Base-by-base conservation (phyloP, 2,797 vertebrate genomes). In the Rhodeus uyekii region DNA sequence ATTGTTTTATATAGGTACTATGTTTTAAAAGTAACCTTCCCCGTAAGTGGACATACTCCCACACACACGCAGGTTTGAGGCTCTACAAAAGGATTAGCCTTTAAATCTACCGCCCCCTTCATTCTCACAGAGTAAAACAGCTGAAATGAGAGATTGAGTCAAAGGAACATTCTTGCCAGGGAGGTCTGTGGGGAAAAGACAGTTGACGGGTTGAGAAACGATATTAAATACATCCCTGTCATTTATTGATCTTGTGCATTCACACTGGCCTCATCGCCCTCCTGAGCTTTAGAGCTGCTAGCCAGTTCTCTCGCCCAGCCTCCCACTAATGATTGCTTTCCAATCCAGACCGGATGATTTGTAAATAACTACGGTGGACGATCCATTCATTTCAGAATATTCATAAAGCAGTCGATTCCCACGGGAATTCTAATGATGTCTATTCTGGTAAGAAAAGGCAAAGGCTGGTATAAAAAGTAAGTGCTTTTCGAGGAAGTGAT, bases 1-100 rank as follows among this genome's bases (percentile, higher is more conserved):
- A 16, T 34, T 63, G 5, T 42, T 42, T 44, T 32, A 61, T 32
- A 27, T 29, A n/a, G 3, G 29, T 16, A 61, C 42, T 61, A 12
- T 42, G 60, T 64, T 50, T 78, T 53, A 78, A 67, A 76, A 50
- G 61, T 53, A 67, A 63, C 48, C 29, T 18, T 32, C 34, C 16
- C 34, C 78, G 71, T 6, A 44, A 73, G 60, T 32, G 64, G 24
- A 34, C 72, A 55, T 84, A 86, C 32, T 22, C n/a, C 77, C 34
- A 74, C 81, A 75, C 69, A 69, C 22, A 64, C 29, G 60, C 75
- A 34, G 60, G 53, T 76, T 32, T 0, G 8, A 55, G 29, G 58
- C 77, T 76, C 39, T 83, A n/a, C 64, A 82, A 84, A 81, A 64
- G 80, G 67, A 86, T 84, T 82, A 82, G 72, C 48, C 36, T 36